phyloP scores from a whole-genome alignment of 2,797 vertebrate species.

The Protosalanx chinensis region DNA sequence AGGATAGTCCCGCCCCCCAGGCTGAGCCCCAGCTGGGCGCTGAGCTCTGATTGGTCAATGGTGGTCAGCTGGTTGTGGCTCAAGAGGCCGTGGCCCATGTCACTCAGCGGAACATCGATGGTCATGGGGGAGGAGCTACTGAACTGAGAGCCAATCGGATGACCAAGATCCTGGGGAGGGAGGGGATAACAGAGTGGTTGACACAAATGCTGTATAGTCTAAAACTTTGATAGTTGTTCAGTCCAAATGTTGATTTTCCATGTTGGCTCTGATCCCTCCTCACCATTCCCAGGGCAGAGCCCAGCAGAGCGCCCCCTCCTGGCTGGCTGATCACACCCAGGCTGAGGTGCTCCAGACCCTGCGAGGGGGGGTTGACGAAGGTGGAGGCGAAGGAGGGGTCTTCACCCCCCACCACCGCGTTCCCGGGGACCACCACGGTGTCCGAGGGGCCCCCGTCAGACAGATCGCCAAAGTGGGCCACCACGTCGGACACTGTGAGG shows the following conservation, averaged over 20 bases:
- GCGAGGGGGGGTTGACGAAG: constrained; percentile 64
- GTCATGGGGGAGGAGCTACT: constrained; percentile 86
- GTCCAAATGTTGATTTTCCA: too few relatives aligned
- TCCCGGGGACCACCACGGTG: constrained; percentile 60
- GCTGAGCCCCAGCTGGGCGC: constrained; percentile 84
- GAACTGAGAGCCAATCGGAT: constrained; percentile 86
- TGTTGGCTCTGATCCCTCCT: constrained; percentile 30
- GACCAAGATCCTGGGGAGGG: constrained; percentile 78
- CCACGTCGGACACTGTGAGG: constrained; percentile 84
- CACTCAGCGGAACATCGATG: constrained; percentile 86
- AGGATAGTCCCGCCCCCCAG: constrained; percentile 79
- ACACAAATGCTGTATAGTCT: too few relatives aligned
- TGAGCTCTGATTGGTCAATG: constrained; percentile 91
- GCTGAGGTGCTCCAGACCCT: constrained; percentile 73
- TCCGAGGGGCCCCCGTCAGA: constrained; percentile 73
- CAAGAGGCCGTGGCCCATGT: constrained; percentile 81
- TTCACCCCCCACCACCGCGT: constrained; percentile 69
- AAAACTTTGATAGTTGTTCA: not conserved
- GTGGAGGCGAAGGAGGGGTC: constrained; percentile 77
- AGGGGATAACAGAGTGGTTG: not conserved
- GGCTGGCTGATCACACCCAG: constrained; percentile 72
- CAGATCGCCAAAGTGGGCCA: constrained; percentile 86
- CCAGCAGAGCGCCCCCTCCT: constrained; percentile 65
- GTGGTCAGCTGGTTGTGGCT: constrained; percentile 86
- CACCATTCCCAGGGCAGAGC: constrained; percentile 74